Conservation (phyloP, 2,113 vertebrate species). For the Pandion haliaetus region DNA sequence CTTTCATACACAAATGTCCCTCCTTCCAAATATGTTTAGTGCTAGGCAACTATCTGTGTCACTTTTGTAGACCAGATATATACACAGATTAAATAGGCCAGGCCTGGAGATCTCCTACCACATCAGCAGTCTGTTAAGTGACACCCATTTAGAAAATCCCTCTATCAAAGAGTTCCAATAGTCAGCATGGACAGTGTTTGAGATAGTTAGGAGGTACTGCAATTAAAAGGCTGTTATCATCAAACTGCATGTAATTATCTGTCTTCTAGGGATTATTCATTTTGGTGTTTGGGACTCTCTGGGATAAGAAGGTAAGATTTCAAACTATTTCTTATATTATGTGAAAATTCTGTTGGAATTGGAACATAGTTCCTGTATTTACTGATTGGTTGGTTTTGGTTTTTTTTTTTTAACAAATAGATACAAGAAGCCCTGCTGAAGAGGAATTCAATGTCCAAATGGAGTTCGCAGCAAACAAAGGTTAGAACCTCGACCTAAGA, state of each 20-base stretch:
- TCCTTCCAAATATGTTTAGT: not conserved
- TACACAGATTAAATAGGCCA: not conserved
- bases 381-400: not conserved
- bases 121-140: not conserved
- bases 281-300: slow-evolving; percentile 76
- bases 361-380: not conserved
- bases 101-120: not conserved
- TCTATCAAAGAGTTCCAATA: not conserved
- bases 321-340: not conserved
- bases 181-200: not conserved
- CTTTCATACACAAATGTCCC: not conserved
- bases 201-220: not conserved
- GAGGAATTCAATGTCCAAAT: slow-evolving; percentile 70
- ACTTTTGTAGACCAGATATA: not conserved
- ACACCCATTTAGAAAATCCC: not conserved
- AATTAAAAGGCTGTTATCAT: not conserved
- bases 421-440: slow-evolving; percentile 76
- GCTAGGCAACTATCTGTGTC: not conserved
- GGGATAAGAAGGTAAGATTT: slow-evolving; percentile 79
- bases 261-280: slow-evolving; percentile 78
- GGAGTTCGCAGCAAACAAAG: slow-evolving; percentile 79
- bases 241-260: not conserved
- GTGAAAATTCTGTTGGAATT: not conserved
- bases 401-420: slow-evolving; percentile 50
- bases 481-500: slow-evolving; percentile 38